Conservation (phyloP, 2,888 invertebrate species). For the Lutraria lutraria region DNA sequence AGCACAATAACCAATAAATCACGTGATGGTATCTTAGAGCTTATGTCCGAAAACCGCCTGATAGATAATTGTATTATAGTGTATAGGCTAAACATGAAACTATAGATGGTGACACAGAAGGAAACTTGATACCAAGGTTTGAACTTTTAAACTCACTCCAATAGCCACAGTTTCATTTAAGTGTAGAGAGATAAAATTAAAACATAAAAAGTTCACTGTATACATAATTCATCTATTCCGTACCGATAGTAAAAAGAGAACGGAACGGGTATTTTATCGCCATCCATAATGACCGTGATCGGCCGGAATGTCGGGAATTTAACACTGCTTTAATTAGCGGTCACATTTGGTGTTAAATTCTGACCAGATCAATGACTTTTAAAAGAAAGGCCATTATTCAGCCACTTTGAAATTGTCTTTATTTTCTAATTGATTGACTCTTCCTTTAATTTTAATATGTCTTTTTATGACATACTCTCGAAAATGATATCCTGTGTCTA, state of each 20-base stretch:
- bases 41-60: constrained; percentile 1
- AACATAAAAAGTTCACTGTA: constrained; percentile 46
- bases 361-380: constrained; percentile 28
- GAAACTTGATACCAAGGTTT: constrained; percentile 29
- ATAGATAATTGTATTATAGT: constrained; percentile 2
- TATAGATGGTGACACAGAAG: constrained; percentile 9
- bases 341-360: constrained; percentile 36
- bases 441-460: constrained; percentile 40
- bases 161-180: constrained; percentile 23
- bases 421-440: constrained; percentile 46
- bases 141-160: constrained; percentile 42
- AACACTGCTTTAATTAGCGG: constrained; percentile 37
- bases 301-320: constrained; percentile 26
- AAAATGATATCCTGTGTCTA: constrained; percentile 17
- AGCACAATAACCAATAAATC: constrained; percentile 20
- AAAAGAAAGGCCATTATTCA: constrained; percentile 20
- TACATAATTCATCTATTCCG: constrained; percentile 41
- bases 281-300: constrained; percentile 7
- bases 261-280: constrained; percentile 28
- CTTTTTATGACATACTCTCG: constrained; percentile 29
- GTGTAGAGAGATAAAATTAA: constrained; percentile 35
- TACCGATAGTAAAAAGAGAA: constrained; percentile 20
- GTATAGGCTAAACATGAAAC: neutral
- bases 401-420: constrained; percentile 31
- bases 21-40: constrained; percentile 2